Evolutionary conservation across 2,888 invertebrate species (phyloP).

Genomic region (Hermodice carunculata): DNA sequence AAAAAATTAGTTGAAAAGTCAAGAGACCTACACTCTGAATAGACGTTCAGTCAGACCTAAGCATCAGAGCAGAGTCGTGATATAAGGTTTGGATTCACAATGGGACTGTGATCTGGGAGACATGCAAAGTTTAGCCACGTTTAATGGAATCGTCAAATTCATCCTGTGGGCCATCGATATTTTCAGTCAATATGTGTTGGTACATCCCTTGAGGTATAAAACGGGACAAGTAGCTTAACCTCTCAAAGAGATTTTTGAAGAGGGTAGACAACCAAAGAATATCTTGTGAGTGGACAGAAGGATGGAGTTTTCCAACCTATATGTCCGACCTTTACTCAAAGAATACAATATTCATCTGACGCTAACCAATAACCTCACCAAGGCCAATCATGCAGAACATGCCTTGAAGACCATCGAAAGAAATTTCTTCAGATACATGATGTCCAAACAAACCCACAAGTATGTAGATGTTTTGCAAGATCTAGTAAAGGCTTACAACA

Average conservation of each 20-base stretch:
- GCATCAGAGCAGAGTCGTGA: no score
- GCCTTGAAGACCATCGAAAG: slow-evolving; percentile 3
- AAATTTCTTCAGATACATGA: not conserved
- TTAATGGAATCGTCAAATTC: slow-evolving; percentile 4
- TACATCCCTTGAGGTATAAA: slow-evolving; percentile 3
- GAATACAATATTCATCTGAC: not conserved
- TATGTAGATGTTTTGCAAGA: slow-evolving; percentile 7
- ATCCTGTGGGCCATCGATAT: not conserved
- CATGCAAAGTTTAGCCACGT: not conserved
- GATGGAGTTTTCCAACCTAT: not conserved
- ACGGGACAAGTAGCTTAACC: not conserved
- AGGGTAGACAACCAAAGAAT: slow-evolving; percentile 5
- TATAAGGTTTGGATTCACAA: not conserved
- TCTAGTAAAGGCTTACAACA: slow-evolving; percentile 7
- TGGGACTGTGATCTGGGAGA: slow-evolving; percentile 5
- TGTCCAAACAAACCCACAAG: not conserved
- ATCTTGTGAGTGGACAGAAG: not conserved
- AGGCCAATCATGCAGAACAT: not conserved
- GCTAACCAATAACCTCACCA: not conserved
- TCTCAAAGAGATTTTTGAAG: not conserved
- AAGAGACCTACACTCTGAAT: no score
- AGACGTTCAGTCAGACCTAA: no score
- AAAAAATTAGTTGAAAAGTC: no score
- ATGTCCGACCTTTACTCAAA: not conserved
- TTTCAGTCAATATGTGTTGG: slow-evolving; percentile 5